Conservation (phyloP, 30 jellyfish, hydroid and myxozoan genomes). For the Aurelia coerulea region DNA sequence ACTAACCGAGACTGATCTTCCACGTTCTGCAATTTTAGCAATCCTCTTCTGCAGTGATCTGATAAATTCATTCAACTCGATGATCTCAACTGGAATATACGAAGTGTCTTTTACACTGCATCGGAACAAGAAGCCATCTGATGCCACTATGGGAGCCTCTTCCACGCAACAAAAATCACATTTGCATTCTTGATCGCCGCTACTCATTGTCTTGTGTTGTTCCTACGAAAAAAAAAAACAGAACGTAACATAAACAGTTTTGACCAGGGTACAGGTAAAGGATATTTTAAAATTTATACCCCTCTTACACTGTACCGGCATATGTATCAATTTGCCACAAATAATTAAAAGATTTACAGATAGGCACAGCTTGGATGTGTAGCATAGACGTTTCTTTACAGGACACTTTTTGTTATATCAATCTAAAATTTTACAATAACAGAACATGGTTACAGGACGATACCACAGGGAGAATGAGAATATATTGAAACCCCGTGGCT, state of each 20-base stretch:
- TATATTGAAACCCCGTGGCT: too few relatives aligned
- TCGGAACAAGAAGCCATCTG: slow-evolving; percentile 63
- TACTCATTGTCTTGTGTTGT: slow-evolving; percentile 9
- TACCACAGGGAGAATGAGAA: too few relatives aligned
- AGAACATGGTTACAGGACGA: too few relatives aligned
- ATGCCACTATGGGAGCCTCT: slow-evolving; percentile 58
- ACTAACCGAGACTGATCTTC: slow-evolving; percentile 46
- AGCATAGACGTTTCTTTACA: too few relatives aligned
- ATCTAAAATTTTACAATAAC: too few relatives aligned
- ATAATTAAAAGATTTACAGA: too few relatives aligned
- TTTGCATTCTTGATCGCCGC: slow-evolving; percentile 7
- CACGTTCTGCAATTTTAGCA: not conserved
- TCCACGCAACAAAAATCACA: slow-evolving; percentile 50
- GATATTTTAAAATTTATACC: too few relatives aligned
- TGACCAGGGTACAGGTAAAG: too few relatives aligned
- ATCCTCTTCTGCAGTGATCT: slow-evolving; percentile 31
- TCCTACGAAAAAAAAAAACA: slow-evolving; percentile 1
- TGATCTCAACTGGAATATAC: slow-evolving; percentile 63
- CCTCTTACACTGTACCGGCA: too few relatives aligned
- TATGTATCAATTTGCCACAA: too few relatives aligned
- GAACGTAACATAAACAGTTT: not conserved
- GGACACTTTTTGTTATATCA: too few relatives aligned
- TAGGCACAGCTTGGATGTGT: too few relatives aligned
- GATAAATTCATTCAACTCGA: slow-evolving; percentile 45
- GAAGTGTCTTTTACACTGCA: slow-evolving; percentile 45